Conservation (phyloP, 2,113 vertebrate species). For the Eudyptes chrysolophus region DNA sequence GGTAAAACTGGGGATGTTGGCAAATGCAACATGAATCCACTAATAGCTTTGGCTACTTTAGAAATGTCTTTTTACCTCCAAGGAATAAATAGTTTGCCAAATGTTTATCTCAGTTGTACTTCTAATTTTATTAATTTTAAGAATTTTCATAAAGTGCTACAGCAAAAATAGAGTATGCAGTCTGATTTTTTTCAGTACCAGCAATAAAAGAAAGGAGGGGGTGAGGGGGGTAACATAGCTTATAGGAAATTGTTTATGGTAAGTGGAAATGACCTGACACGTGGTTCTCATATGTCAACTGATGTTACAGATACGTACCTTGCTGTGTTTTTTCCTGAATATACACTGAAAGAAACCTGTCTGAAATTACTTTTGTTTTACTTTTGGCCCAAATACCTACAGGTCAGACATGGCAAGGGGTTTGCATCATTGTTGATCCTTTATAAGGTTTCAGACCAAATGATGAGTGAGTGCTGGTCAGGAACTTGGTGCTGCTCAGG, state of each 20-base stretch:
- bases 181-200: background rate
- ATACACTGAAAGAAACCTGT: background rate
- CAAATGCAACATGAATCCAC: background rate
- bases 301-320: background rate
- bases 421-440: background rate
- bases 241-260: background rate
- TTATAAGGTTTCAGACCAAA: background rate
- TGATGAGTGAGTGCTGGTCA: background rate
- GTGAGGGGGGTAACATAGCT: background rate
- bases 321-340: background rate
- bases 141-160: background rate
- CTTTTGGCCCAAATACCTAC: background rate
- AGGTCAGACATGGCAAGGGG: background rate
- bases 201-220: background rate
- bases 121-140: background rate
- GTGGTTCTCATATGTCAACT: accelerated
- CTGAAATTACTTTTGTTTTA: background rate
- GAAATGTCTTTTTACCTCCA: background rate
- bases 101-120: background rate
- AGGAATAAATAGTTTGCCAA: background rate
- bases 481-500: background rate
- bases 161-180: background rate
- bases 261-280: background rate
- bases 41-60: background rate
- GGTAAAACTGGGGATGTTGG: background rate